Evolutionary conservation across 2,888 invertebrate species (phyloP).

Genomic region (Drosophila phalerata): DNA sequence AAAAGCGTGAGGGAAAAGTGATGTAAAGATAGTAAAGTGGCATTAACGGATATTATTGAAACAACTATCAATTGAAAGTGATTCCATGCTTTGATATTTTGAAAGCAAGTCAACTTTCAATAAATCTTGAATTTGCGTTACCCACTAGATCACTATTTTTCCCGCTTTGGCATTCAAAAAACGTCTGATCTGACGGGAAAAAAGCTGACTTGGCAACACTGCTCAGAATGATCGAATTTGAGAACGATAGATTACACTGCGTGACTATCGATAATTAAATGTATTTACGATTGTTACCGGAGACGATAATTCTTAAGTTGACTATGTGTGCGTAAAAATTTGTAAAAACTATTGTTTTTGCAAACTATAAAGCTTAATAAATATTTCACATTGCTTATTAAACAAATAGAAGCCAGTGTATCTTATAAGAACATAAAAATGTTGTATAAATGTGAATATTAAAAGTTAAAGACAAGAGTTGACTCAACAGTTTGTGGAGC

Average conservation of each 20-base stretch:
- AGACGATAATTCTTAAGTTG: conserved; percentile 26
- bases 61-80: no score
- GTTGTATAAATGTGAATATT: neutral
- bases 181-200: no score
- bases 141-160: no score
- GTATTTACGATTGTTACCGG: conserved; percentile 13
- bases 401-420: neutral
- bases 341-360: conserved; percentile 28
- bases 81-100: no score
- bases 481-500: conserved; percentile 32
- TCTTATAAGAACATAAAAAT: neutral
- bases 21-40: no score
- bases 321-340: conserved; percentile 25
- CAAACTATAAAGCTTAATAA: neutral
- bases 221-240: neutral
- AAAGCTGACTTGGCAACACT: no score
- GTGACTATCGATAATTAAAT: conserved; percentile 22
- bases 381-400: neutral
- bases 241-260: neutral
- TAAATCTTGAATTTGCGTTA: no score
- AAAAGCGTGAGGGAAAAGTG: no score
- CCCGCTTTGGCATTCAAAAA: no score
- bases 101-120: no score
- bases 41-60: no score
- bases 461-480: conserved; percentile 4